Evolutionary conservation across 2,797 vertebrate genomes (phyloP).

Genomic region (Ctenochaetus hawaiiensis): DNA sequence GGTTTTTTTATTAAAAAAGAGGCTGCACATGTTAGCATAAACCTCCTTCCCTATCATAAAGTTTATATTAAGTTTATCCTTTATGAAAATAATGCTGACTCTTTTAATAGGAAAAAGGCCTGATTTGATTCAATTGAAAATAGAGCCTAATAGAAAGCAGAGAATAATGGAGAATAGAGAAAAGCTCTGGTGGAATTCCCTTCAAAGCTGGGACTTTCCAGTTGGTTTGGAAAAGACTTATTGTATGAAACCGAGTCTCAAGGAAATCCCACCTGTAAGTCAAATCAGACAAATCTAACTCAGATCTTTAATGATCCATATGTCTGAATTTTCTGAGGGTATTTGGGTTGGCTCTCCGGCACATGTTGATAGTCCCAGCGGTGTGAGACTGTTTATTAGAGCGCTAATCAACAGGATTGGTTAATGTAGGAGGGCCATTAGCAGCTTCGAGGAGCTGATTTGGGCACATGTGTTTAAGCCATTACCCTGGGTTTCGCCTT

Average conservation of each 20-base stretch:
- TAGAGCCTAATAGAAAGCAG: slow-evolving; percentile 47
- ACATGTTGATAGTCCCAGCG: slow-evolving; percentile 73
- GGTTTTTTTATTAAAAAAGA: slow-evolving; percentile 16
- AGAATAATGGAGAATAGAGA: slow-evolving; percentile 28
- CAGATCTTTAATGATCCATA: slow-evolving; percentile 73
- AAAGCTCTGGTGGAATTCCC: slow-evolving; percentile 50
- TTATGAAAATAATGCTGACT: slow-evolving; percentile 50
- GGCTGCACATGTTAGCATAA: slow-evolving; percentile 34
- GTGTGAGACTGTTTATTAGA: slow-evolving; percentile 79
- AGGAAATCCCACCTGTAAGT: slow-evolving; percentile 79
- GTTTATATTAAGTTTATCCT: slow-evolving; percentile 51
- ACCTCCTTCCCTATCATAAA: slow-evolving; percentile 35
- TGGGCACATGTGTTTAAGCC: slow-evolving; percentile 80
- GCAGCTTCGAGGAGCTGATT: slow-evolving; percentile 63
- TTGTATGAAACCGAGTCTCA: slow-evolving; percentile 52
- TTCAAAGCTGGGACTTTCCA: slow-evolving; percentile 67
- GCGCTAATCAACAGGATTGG: slow-evolving; percentile 78
- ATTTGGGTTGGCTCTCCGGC: slow-evolving; percentile 73
- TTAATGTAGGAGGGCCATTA: slow-evolving; percentile 78
- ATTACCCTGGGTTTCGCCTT: slow-evolving; percentile 72
- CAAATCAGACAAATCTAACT: slow-evolving; percentile 61
- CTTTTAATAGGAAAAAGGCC: slow-evolving; percentile 36
- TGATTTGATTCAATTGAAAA: slow-evolving; percentile 39
- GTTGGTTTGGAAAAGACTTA: slow-evolving; percentile 49
- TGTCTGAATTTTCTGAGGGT: slow-evolving; percentile 77